These are phyloP conservation scores for Labeo rohita DNA, from an alignment of 2,113 vertebrate genomes.

Conservation along the genomic window DNA sequence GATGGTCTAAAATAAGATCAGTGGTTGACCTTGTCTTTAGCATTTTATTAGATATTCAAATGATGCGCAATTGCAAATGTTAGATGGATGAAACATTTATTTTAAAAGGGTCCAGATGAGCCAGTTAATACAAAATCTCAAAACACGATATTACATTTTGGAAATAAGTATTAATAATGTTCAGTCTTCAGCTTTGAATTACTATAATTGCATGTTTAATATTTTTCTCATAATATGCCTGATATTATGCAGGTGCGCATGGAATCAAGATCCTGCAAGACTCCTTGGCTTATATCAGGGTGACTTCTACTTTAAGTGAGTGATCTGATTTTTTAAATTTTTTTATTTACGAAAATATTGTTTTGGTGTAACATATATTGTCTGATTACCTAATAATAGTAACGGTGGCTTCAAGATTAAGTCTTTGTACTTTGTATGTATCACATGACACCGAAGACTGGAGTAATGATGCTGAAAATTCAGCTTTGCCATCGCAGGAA, in stretches of 20 bases:
- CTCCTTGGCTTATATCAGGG: not conserved
- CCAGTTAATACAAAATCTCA: not conserved
- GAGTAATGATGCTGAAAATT: too few relatives aligned
- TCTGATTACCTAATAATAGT: not conserved
- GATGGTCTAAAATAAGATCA: constrained; percentile 44
- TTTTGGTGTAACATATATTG: not conserved
- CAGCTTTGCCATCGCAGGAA: too few relatives aligned
- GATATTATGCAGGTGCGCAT: not conserved
- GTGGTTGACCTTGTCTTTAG: constrained; percentile 50
- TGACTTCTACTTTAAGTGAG: not conserved
- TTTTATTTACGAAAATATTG: not conserved
- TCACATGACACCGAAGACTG: too few relatives aligned
- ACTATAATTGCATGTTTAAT: not conserved
- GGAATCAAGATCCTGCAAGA: not conserved
- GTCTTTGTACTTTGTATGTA: not conserved
- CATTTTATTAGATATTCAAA: constrained; percentile 50
- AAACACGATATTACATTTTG: not conserved
- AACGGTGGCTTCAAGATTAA: not conserved
- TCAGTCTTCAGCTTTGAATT: not conserved
- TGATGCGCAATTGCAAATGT: constrained; percentile 39
- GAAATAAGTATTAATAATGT: not conserved
- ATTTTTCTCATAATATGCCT: not conserved
- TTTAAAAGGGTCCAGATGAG: not conserved
- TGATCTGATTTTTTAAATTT: not conserved
- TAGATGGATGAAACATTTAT: constrained; percentile 26